Conservation (phyloP, 1,140 invertebrate species). For the Drosophila leontia region DNA sequence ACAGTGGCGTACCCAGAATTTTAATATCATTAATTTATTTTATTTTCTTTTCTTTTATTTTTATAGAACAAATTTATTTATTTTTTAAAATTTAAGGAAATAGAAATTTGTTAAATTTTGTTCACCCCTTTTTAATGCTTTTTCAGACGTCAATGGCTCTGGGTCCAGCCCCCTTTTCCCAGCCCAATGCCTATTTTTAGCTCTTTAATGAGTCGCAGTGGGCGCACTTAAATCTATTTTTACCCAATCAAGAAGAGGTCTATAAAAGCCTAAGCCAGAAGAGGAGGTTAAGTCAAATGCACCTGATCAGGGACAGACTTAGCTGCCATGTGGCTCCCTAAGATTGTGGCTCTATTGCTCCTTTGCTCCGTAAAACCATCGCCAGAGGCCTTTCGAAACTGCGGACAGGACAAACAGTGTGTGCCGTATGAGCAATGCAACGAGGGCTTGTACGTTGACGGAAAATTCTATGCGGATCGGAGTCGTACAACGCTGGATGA, state of each 20-base stretch:
- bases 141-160: background rate
- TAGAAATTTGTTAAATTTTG: too few relatives aligned
- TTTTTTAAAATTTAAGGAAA: background rate
- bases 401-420: slow-evolving; percentile 52
- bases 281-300: slow-evolving; percentile 40
- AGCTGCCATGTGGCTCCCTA: slow-evolving; percentile 11
- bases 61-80: background rate
- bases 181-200: slow-evolving; percentile 57
- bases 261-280: slow-evolving; percentile 55
- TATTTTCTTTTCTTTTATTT: background rate
- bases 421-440: slow-evolving; percentile 59
- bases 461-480: slow-evolving; percentile 56
- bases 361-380: background rate
- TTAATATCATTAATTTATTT: too few relatives aligned
- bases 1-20: background rate
- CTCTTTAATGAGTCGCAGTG: slow-evolving; percentile 13
- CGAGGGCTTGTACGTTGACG: slow-evolving; percentile 52
- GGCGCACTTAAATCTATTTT: slow-evolving; percentile 58
- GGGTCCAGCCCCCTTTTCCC: slow-evolving; percentile 13
- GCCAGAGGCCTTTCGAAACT: slow-evolving; percentile 17
- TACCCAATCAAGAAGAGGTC: slow-evolving; percentile 53
- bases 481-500: slow-evolving; percentile 49
- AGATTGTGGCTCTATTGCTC: background rate
- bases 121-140: background rate
- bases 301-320: slow-evolving; percentile 1